Base-by-base conservation (phyloP, 2,113 vertebrate species). In the Zeus faber region DNA sequence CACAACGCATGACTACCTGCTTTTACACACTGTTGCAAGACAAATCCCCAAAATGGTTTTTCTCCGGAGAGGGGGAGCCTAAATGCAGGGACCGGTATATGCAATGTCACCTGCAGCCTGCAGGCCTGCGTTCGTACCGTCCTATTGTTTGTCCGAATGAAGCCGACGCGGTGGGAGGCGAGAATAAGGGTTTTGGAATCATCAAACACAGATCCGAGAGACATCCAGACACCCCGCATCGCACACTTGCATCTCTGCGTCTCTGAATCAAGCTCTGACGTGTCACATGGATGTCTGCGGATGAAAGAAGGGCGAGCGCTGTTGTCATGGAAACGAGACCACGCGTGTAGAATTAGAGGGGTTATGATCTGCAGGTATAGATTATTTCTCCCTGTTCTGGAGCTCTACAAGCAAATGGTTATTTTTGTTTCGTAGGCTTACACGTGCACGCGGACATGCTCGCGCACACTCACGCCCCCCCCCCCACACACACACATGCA, bases 311-410 rank as follows among this genome's bases (percentile, higher is more conserved):
- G n/a, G 9, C n/a, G n/a, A 1, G 1, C 25, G 26, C 46, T 40
- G 70, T 83, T 80, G 79, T 76, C 77, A 85, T 78, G 67, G 81
- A 66, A 79, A 86, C 84, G 58, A 21, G 50, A 48, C 54, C 21
- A 65, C 77, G 77, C 75, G 57, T 67, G 67, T 29, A 54, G 5
- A 17, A 41, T 33, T 39, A 37, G 11, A 37, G 33, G 11, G 13
- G 33, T n/a, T n/a, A n/a, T n/a, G n/a, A n/a, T n/a, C n/a, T n/a
- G n/a, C n/a, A n/a, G n/a, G n/a, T n/a, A n/a, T n/a, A n/a, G n/a
- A n/a, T n/a, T n/a, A n/a, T n/a, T n/a, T n/a, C n/a, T n/a, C n/a
- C 24, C 53, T 6, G 23, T 50, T 50, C 22, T 51, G 49, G 20
- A 21, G 31, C 35, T 22, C 5, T 10, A 4, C 52, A 35, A 35